These are phyloP conservation scores for Cataglyphis altisquamis DNA, from an alignment of 2,888 invertebrate species.

Conservation along the genomic window DNA sequence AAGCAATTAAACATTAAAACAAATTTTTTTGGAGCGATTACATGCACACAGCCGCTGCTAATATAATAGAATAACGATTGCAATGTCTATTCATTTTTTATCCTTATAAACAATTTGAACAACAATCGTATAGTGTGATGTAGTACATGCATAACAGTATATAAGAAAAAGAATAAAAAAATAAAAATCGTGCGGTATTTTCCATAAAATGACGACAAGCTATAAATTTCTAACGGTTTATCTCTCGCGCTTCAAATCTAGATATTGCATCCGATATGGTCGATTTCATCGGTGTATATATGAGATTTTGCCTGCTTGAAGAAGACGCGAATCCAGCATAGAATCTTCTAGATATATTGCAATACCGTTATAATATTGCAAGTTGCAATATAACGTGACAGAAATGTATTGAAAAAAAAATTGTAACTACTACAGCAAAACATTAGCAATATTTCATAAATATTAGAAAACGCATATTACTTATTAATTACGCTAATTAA, in stretches of 20 bases:
- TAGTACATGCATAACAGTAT: background rate
- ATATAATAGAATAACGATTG: background rate
- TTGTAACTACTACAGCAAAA: too few species aligned
- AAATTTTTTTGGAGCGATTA: background rate
- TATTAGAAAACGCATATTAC: too few species aligned
- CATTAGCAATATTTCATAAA: too few species aligned
- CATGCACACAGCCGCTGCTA: background rate
- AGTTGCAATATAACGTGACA: too few species aligned
- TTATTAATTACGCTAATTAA: too few species aligned
- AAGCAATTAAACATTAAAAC: background rate
- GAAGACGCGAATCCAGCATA: background rate
- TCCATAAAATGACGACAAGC: slow-evolving; percentile 65
- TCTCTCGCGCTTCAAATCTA: slow-evolving; percentile 50
- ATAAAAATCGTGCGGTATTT: slow-evolving; percentile 48
- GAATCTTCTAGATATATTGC: too few species aligned
- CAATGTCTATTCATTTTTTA: background rate
- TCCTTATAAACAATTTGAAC: background rate
- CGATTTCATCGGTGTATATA: slow-evolving; percentile 9
- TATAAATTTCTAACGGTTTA: slow-evolving; percentile 75
- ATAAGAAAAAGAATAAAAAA: background rate
- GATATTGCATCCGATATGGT: slow-evolving; percentile 54
- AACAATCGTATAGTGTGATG: background rate
- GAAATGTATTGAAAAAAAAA: too few species aligned
- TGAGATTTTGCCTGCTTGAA: slow-evolving; percentile 23
- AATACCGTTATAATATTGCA: too few species aligned